These are phyloP conservation scores for Malacosoma neustria DNA, from an alignment of 2,888 invertebrate genomes.

Conservation along the genomic window DNA sequence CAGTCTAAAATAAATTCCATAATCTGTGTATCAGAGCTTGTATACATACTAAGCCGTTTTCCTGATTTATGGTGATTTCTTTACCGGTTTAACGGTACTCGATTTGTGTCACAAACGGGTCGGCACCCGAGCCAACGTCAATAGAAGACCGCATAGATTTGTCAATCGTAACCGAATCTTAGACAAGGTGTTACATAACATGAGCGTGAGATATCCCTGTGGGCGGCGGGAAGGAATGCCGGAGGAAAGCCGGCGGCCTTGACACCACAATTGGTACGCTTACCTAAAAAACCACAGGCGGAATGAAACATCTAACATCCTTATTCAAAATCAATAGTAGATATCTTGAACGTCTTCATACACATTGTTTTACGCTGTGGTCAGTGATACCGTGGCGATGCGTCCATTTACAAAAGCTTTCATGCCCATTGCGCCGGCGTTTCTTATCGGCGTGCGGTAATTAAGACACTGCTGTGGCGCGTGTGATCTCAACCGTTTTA, in stretches of 20 bases:
- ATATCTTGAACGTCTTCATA: constrained; percentile 10
- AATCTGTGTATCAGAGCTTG: neutral
- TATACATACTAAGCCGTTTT: neutral
- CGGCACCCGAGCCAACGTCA: constrained; percentile 12
- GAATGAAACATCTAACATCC: constrained; percentile 14
- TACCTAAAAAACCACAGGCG: constrained; percentile 42
- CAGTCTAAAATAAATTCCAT: no score
- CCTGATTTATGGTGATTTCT: neutral
- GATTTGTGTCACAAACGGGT: neutral
- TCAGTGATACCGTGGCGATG: constrained; percentile 28
- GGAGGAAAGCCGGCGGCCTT: constrained; percentile 71
- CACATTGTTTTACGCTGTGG: constrained; percentile 29
- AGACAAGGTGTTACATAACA: constrained; percentile 54
- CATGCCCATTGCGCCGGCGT: constrained; percentile 54
- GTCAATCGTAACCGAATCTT: constrained; percentile 57
- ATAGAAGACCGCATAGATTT: constrained; percentile 34
- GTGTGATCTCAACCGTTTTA: constrained; percentile 25
- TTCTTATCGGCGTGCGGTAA: constrained; percentile 44
- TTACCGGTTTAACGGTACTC: neutral
- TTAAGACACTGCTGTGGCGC: constrained; percentile 38
- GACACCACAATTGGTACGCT: constrained; percentile 66
- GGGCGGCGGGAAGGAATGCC: constrained; percentile 68
- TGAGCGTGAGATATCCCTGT: constrained; percentile 68
- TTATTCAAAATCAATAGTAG: constrained; percentile 18
- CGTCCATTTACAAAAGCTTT: constrained; percentile 47